These are phyloP conservation scores for Chironomus striatipennis DNA, from an alignment of 1,140 invertebrate genomes.

Conservation along the genomic window DNA sequence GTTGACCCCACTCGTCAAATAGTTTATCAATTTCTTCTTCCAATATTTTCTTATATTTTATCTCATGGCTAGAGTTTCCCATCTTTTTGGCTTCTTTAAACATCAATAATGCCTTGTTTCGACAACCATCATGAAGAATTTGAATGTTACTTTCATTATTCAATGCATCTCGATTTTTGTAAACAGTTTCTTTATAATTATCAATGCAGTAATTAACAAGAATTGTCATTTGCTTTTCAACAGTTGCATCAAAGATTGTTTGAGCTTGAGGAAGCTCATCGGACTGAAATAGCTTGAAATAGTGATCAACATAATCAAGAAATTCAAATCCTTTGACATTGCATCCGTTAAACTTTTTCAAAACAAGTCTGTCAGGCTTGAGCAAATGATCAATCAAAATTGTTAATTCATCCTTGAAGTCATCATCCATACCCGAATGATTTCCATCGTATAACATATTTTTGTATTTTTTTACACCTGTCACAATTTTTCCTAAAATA, in stretches of 20 bases:
- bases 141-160: neutral
- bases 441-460: neutral
- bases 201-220: neutral
- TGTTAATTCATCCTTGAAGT: neutral
- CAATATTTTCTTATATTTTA: neutral
- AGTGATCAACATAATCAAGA: neutral
- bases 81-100: neutral
- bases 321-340: neutral
- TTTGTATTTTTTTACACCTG: too few relatives aligned
- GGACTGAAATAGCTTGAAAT: neutral
- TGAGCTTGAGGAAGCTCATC: neutral
- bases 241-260: neutral
- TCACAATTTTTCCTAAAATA: too few relatives aligned
- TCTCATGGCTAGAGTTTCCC: neutral
- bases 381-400: neutral
- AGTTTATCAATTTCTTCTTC: neutral
- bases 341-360: neutral
- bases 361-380: neutral
- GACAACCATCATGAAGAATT: neutral
- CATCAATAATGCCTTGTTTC: neutral
- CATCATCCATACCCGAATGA: neutral
- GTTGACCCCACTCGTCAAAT: neutral
- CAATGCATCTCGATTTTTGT: neutral
- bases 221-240: neutral
- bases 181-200: neutral